These are phyloP conservation scores for Isaurus tuberculatus DNA, from an alignment of 92 coral and sea anemone species.

Conservation along the genomic window DNA sequence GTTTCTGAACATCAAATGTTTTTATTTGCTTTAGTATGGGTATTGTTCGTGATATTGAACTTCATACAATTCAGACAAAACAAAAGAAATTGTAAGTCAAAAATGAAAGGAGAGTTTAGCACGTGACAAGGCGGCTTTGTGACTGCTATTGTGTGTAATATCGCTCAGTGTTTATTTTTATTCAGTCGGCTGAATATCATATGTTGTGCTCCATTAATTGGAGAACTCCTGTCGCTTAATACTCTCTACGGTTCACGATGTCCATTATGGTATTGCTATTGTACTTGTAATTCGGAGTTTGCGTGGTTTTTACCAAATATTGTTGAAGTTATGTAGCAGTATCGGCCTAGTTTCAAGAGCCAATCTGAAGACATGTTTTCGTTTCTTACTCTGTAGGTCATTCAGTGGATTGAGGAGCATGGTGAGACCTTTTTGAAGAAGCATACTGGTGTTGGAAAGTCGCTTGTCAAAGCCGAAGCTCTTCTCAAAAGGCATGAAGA, in stretches of 20 bases:
- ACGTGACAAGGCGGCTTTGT: background rate
- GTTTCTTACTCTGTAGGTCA: conserved; percentile 57
- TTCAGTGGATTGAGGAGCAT: conserved; percentile 98
- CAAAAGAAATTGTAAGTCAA: background rate
- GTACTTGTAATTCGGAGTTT: background rate
- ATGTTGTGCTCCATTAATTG: background rate
- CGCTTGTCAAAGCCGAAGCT: conserved; percentile 95
- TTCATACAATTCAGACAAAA: background rate
- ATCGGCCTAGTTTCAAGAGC: background rate
- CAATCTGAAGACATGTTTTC: background rate
- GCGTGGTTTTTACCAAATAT: background rate
- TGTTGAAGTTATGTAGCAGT: background rate
- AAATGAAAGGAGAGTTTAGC: background rate
- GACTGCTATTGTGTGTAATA: background rate
- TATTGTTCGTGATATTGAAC: too few species aligned
- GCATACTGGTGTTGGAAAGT: conserved; percentile 96
- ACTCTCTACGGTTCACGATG: background rate
- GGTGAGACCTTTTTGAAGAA: conserved; percentile 96
- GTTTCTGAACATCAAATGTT: too few species aligned
- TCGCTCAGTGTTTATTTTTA: background rate
- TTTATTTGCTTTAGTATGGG: too few species aligned
- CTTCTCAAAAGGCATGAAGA: conserved; percentile 93
- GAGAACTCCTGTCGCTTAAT: background rate
- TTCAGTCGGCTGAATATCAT: background rate
- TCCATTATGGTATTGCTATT: background rate